phyloP scores from a whole-genome alignment of 2,797 vertebrate species.

The Hydrocynus forskahlii region DNA sequence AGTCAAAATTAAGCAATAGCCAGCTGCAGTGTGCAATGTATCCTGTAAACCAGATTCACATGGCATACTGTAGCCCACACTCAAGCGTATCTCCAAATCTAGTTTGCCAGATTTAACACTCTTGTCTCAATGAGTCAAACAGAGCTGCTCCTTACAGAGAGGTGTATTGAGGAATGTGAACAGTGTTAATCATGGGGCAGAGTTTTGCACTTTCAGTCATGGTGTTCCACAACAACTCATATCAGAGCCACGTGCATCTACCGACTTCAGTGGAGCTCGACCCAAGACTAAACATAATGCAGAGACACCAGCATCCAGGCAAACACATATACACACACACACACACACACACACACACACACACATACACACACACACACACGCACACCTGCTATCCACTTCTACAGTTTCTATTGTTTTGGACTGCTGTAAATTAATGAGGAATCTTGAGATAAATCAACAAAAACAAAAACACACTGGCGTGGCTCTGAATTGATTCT shows the following conservation, averaged over 20 bases:
- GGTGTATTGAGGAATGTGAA: constrained; percentile 5
- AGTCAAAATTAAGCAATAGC: too few species aligned
- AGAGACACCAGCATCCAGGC: too few species aligned
- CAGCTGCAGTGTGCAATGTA: neutral
- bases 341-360: constrained; percentile 10
- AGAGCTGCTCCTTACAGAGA: constrained; percentile 3
- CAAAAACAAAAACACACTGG: constrained; percentile 65
- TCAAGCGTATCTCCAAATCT: neutral
- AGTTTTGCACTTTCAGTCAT: constrained; percentile 1
- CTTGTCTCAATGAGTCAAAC: constrained; percentile 6
- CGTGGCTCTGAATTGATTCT: constrained; percentile 69
- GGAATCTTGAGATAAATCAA: constrained; percentile 65
- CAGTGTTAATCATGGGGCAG: constrained; percentile 8
- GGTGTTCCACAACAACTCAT: neutral
- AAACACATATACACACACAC: constrained; percentile 16
- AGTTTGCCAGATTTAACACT: constrained; percentile 9
- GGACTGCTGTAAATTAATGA: constrained; percentile 42
- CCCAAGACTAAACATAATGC: neutral
- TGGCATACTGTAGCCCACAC: neutral
- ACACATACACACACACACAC: neutral
- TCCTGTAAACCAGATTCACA: neutral
- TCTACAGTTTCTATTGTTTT: constrained; percentile 10
- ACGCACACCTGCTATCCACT: constrained; percentile 10
- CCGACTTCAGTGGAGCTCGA: neutral
- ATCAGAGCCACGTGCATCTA: neutral